Base-by-base conservation (phyloP, 35 echinoderm and acorn worm species). In the Amphiura filiformis region DNA sequence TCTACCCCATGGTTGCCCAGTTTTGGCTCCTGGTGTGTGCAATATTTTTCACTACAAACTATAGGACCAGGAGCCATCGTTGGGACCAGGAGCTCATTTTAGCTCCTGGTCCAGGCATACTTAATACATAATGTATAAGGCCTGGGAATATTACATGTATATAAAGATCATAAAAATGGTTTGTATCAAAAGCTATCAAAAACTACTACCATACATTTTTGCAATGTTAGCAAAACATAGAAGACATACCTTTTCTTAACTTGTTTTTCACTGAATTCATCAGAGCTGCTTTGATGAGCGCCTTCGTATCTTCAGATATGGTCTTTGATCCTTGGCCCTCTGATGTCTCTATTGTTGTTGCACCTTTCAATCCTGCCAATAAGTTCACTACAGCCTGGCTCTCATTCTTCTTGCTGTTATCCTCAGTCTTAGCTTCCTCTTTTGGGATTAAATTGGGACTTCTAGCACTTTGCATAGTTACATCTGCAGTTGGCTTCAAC, bases 261-360 rank as follows among this genome's bases (percentile, higher is more conserved):
- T 94, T 94, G 80, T 94, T 99, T 64, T 94, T 94, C 38, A 95
- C 44, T 41, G 93, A 86, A 76, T 99, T 92, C 81, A 92, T 61
- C 15, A 99, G 81, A 20, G 96, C 96, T 38, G 96, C 96, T 77
- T 95, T 94, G 52, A 99, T 93, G 20, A 99, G 84, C 39, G 90
- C 90, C 78, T 94, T 99, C 4, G 93, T 94, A 65, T 99, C 93
- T 18, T 92, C 86, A 18, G 90, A 86, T 33, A 91, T 91, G 2
- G 90, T 93, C 40, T 93, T 83, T 82, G 80, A 70, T 31, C 79
- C 34, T 56, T 77, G 22, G 38, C 26, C n/a, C n/a, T n/a, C n/a
- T n/a, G n/a, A n/a, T 88, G 31, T 93, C 83, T 78, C 83, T 84
- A 35, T 87, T 91, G 23, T 20, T 52, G 20, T 52, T 7, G 44